These are phyloP conservation scores for Chinchilla lanigera DNA, from an alignment of 2,113 vertebrate species.

Conservation along the genomic window DNA sequence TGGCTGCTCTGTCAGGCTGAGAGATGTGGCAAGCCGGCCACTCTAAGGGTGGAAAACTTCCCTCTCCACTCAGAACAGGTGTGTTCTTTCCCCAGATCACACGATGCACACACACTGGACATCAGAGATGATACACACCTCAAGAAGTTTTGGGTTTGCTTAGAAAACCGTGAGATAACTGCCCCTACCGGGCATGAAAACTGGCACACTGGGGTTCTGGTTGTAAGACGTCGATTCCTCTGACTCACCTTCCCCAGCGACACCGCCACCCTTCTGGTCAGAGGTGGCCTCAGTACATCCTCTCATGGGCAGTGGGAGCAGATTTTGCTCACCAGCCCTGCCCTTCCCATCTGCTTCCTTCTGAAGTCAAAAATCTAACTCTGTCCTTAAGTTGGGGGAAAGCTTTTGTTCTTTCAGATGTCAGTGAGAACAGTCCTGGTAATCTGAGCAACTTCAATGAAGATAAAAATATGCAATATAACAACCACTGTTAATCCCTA, in stretches of 20 bases:
- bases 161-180: neutral
- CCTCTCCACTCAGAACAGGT: too few species aligned
- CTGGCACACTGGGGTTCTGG: neutral
- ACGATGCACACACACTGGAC: neutral
- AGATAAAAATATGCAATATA: too few species aligned
- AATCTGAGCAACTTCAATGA: too few species aligned
- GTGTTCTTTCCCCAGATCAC: neutral
- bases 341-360: neutral
- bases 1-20: neutral
- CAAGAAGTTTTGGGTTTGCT: neutral
- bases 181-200: neutral
- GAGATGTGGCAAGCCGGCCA: neutral
- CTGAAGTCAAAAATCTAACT: neutral
- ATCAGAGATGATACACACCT: fast-evolving
- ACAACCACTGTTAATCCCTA: too few species aligned
- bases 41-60: neutral
- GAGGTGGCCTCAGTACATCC: neutral
- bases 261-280: neutral
- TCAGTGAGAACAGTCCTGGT: too few species aligned
- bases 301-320: neutral
- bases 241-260: neutral
- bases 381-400: neutral
- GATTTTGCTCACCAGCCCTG: neutral
- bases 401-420: neutral
- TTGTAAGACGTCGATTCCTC: neutral